A percentile compares a stretch with the other conserved stretches of the same genome.
These are phyloP conservation scores for Calosoma granatense DNA, from an alignment of 1,140 invertebrate genomes.

Conservation along the genomic window DNA sequence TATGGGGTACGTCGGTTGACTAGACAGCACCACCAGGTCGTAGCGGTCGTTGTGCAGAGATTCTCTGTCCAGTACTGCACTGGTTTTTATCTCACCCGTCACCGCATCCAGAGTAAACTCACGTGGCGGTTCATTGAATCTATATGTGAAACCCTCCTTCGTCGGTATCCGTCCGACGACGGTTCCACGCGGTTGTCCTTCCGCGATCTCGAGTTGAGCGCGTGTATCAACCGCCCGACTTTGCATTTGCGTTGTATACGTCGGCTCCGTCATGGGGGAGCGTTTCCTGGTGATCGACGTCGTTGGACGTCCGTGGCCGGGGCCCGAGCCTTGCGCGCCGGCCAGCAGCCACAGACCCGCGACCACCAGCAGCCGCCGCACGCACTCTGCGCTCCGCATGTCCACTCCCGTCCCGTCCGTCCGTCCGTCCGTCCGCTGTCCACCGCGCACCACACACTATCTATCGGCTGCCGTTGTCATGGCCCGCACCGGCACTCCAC, in stretches of 20 bases:
- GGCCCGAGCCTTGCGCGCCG: constrained; percentile 30
- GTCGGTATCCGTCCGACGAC: constrained; percentile 75
- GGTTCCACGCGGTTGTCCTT: constrained; percentile 72
- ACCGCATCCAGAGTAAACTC: constrained; percentile 72
- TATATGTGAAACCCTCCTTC: constrained; percentile 77
- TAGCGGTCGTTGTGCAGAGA: constrained; percentile 64
- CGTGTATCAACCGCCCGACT: constrained; percentile 76
- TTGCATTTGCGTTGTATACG: constrained; percentile 59
- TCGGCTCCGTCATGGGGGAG: constrained; percentile 29
- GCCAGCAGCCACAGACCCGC: constrained; percentile 20
- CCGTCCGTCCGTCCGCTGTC: neutral
- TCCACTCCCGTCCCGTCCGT: constrained; percentile 25
- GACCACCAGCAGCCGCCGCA: constrained; percentile 12
- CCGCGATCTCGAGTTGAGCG: constrained; percentile 71
- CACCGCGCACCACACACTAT: neutral
- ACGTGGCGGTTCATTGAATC: constrained; percentile 80
- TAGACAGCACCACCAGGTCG: constrained; percentile 81
- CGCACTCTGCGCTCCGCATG: constrained; percentile 15
- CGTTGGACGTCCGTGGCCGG: constrained; percentile 32
- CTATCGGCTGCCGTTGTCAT: neutral
- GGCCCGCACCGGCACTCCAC: constrained; percentile 7
- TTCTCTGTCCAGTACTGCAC: constrained; percentile 71
- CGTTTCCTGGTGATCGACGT: constrained; percentile 19
- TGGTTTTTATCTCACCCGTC: constrained; percentile 73
- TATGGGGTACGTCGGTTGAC: constrained; percentile 86